phyloP scores from a whole-genome alignment of 2,113 vertebrate genomes.

The Epinephelus lanceolatus region DNA sequence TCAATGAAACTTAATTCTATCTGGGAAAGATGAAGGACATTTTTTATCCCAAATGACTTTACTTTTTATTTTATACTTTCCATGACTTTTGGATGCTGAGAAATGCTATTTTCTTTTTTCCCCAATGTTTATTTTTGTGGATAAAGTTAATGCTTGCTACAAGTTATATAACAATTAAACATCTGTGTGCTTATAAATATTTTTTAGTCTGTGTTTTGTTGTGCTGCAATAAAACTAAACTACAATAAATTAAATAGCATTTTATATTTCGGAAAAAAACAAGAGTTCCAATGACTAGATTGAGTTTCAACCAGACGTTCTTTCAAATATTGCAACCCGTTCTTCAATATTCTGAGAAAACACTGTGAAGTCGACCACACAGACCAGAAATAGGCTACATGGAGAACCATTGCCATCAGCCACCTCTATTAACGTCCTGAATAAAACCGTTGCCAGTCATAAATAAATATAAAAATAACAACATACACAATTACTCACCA shows the following conservation, averaged over 20 bases:
- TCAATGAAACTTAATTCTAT: no score
- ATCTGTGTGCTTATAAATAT: not conserved
- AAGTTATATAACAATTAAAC: not conserved
- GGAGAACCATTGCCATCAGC: no score
- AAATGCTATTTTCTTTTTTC: not conserved
- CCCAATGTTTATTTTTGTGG: not conserved
- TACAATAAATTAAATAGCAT: not conserved
- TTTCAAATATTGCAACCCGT: not conserved
- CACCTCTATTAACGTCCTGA: not conserved
- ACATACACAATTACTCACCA: no score
- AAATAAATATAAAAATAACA: no score
- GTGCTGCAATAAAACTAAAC: not conserved
- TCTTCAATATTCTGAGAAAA: not conserved
- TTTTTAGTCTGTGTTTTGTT: not conserved
- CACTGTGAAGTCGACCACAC: no score
- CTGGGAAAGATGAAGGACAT: no score
- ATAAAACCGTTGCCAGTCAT: no score
- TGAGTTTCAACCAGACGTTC: not conserved
- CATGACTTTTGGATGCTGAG: not conserved
- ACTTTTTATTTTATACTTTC: not conserved
- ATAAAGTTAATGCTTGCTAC: not conserved
- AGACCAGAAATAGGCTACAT: no score
- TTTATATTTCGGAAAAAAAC: not conserved
- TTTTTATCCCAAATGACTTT: not conserved
- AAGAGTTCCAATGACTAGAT: not conserved